These are phyloP conservation scores for Phataginus tetradactyla DNA, from an alignment of 2,797 vertebrate species.

Conservation along the genomic window DNA sequence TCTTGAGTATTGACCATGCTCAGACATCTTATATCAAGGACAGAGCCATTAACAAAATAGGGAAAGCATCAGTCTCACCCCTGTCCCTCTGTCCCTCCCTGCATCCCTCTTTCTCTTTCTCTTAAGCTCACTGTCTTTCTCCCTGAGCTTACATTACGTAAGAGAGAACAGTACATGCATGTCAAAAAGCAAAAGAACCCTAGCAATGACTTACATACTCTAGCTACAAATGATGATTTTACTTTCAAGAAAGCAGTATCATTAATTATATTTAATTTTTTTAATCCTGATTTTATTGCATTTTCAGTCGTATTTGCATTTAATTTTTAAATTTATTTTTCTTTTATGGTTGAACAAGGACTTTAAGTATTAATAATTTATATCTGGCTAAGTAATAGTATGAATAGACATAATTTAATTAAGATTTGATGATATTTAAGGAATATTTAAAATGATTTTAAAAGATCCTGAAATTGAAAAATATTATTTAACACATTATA, in stretches of 20 bases:
- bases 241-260: neutral
- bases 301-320: conserved; percentile 42
- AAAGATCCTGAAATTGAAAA: conserved; percentile 1
- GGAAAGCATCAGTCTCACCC: neutral
- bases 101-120: neutral
- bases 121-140: neutral
- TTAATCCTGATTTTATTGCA: conserved; percentile 23
- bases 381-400: neutral
- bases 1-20: neutral
- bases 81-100: too few relatives aligned
- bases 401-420: neutral
- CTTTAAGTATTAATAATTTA: neutral
- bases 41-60: neutral
- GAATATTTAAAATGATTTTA: too few relatives aligned
- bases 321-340: conserved; percentile 22
- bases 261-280: conserved; percentile 10
- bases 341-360: neutral
- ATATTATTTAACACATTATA: neutral
- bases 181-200: neutral
- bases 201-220: neutral
- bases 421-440: neutral
- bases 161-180: neutral
- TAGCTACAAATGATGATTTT: neutral
- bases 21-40: neutral
- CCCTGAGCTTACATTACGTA: neutral